A percentile compares a stretch with the other conserved stretches of the same genome.
phyloP scores from a whole-genome alignment of 53 echinoderm and acorn worm genomes.

The Temnopleurus reevesii region DNA sequence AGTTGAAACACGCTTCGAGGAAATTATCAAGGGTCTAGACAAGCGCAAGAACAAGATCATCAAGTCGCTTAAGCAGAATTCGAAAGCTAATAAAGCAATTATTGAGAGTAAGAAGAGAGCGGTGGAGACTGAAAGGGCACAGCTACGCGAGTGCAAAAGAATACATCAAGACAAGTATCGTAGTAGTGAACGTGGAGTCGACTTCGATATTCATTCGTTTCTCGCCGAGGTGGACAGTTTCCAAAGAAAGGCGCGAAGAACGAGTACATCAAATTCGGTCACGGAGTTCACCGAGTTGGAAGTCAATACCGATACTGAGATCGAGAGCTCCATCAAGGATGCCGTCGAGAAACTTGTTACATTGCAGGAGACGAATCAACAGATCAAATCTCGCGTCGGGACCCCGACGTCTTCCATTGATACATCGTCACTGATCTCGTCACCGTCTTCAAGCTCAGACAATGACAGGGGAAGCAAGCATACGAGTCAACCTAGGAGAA shows the following conservation, averaged over 20 bases:
- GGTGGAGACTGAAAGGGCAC: not conserved
- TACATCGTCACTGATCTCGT: not conserved
- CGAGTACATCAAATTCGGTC: not conserved
- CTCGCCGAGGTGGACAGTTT: not conserved
- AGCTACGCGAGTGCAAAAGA: not conserved
- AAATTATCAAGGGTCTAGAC: not conserved
- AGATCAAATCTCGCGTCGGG: not conserved
- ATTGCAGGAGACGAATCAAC: not conserved
- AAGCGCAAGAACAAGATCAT: constrained; percentile 16
- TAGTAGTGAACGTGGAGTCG: not conserved
- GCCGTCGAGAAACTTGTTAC: not conserved
- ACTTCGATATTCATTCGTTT: not conserved
- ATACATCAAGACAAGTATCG: not conserved
- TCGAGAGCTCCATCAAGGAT: not conserved
- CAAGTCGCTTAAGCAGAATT: not conserved
- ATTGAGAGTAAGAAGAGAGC: not conserved
- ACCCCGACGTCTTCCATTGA: not conserved
- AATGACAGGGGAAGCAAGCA: not conserved
- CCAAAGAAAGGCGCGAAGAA: constrained; percentile 11
- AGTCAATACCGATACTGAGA: not conserved
- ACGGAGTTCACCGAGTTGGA: not conserved
- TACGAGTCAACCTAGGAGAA: no score
- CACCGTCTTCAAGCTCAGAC: not conserved
- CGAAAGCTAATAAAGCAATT: not conserved
- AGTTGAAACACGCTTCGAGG: not conserved